Conservation (phyloP, 2,888 invertebrate species). For the Leucozona laternaria region DNA sequence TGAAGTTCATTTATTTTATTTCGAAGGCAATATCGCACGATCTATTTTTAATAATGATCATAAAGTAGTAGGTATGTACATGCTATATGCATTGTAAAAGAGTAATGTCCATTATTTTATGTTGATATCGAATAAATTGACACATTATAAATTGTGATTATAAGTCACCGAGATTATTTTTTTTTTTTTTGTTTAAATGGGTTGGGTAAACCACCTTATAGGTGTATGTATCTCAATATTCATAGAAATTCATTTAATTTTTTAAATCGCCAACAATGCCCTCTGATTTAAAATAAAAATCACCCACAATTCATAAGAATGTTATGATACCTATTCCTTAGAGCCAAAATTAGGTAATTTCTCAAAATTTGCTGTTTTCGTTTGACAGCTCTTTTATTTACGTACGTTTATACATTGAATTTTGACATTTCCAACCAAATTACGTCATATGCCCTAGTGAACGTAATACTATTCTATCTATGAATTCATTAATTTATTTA, state of each 20-base stretch:
- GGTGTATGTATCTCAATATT: not conserved
- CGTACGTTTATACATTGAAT: no score
- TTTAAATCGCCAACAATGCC: not conserved
- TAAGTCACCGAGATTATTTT: not conserved
- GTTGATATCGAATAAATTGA: conserved; percentile 6
- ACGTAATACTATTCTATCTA: no score
- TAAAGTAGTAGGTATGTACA: not conserved
- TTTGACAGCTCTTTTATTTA: no score
- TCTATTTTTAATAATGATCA: conserved; percentile 35
- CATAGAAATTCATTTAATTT: not conserved
- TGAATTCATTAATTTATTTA: no score
- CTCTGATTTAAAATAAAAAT: no score
- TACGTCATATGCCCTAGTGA: no score
- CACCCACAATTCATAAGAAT: no score
- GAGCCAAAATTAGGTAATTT: no score
- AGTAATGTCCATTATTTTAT: conserved; percentile 34
- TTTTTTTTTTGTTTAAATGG: not conserved
- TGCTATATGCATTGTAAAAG: not conserved
- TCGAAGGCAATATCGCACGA: conserved; percentile 43
- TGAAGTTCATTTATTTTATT: conserved; percentile 10
- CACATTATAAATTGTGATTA: not conserved
- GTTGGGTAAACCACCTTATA: not conserved
- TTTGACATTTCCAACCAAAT: no score
- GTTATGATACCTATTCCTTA: no score
- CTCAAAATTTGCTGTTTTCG: no score